Percentiles rank a stretch among this genome's conserved stretches.
phyloP scores from a whole-genome alignment of 2,888 invertebrate genomes.

The Ectemnius cavifrons region DNA sequence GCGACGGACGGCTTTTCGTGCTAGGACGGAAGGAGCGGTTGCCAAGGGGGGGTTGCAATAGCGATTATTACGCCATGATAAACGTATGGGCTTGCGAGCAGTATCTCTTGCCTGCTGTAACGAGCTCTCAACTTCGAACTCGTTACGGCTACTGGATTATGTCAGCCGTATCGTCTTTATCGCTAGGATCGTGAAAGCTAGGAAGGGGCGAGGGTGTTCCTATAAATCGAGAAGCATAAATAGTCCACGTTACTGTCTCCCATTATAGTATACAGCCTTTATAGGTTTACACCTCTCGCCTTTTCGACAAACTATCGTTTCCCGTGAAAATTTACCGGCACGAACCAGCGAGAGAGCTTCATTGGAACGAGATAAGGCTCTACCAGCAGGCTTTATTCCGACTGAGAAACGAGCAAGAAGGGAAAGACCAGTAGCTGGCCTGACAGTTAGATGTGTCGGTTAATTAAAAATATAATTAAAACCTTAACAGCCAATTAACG shows the following conservation, averaged over 20 bases:
- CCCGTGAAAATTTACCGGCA: too few species aligned
- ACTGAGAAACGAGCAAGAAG: not conserved
- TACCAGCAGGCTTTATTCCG: too few species aligned
- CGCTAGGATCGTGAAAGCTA: too few species aligned
- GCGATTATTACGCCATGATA: slow-evolving; percentile 38
- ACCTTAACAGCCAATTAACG: slow-evolving; percentile 47
- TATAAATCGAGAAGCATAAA: too few species aligned
- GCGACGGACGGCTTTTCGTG: too few species aligned
- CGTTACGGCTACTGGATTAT: slow-evolving; percentile 30
- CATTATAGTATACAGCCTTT: too few species aligned
- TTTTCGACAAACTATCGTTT: too few species aligned
- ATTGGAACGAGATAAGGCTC: too few species aligned
- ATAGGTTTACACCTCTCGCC: too few species aligned
- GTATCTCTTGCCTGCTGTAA: slow-evolving; percentile 24
- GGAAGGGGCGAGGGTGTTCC: too few species aligned
- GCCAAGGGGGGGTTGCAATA: slow-evolving; percentile 10
- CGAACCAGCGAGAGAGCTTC: too few species aligned
- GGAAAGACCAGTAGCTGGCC: not conserved
- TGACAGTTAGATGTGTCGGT: slow-evolving; percentile 1
- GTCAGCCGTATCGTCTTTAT: not conserved
- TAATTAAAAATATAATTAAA: slow-evolving; percentile 55
- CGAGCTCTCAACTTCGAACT: slow-evolving; percentile 32
- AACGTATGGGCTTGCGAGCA: slow-evolving; percentile 26
- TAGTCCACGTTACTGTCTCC: too few species aligned
- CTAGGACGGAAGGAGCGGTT: not conserved